Base-by-base conservation (phyloP, 2,888 invertebrate species). In the Chironomus tentans region DNA sequence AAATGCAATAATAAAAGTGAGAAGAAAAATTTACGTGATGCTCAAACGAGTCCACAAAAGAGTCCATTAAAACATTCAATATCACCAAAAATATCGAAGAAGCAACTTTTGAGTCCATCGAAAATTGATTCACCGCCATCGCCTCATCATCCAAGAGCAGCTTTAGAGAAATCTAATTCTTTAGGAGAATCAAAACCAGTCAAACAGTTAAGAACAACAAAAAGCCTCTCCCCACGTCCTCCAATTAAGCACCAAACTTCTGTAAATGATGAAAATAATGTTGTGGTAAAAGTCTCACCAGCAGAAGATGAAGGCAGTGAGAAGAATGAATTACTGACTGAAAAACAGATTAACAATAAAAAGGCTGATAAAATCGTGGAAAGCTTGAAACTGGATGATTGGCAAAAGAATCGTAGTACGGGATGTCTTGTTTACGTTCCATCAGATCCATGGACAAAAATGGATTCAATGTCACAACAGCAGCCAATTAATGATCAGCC, bases 51-150 rank as follows among this genome's bases (percentile, higher is more conserved):
- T 48, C 38, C 72, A 38, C 28, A 22, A 13, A 28, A 4, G 2
- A 62, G 28, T 56, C 18, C 47, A 46, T 85, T 78, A 86, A 86
- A 85, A 79, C 87, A 87, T 82, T 87, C 87, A 77, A 87, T 86
- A 47, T 68, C 76, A 18, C 22, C 38, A 69, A 76, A 61, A 15
- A n/a, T 28, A 24, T 7, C 24, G 1, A 65, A 21, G 10, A 69
- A 76, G 12, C 68, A 76, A 7, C 69, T 69, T 4, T 75, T 78
- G 21, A 77, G 72, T 61, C 77, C 77, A 81, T 91, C 91, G 78
- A 89, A 79, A 78, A 6, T 76, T 74, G 68, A 76, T 74, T 89
- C 78, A 90, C 88, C 85, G 89, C 90, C 81, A 88, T 88, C 79
- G 89, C 79, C 80, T 22, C 78, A 78, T 10, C 77, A 77, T 13